Evolutionary conservation across 92 coral and sea anemone species (phyloP), one percentile per base, ranked within the genome.

Genomic region (Pocillopora meandrina): DNA sequence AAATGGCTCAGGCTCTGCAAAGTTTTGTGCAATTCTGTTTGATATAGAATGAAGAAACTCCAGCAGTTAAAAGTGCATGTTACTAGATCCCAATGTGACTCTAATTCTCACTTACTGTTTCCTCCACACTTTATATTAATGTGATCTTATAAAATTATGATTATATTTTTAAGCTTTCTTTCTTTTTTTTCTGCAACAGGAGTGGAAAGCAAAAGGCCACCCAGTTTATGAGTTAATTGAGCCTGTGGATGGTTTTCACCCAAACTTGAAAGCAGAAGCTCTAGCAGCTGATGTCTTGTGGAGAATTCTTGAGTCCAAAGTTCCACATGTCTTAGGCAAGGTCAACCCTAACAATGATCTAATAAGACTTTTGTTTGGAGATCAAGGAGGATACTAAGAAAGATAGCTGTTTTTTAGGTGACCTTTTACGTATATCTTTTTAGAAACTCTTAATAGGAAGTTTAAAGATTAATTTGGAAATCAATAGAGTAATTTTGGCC

Each of bases 161-260:
- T 7, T 3, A 42, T 42, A 3, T 42, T 42, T 42, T 42, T 42
- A 58, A 31, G 33, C 75, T 63, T 5, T 14, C 2, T 60, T 18
- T 17, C 64, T 47, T 65, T 74, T 72, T 78, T 8, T 70, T 49
- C 84, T 17, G 15, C 58, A 42, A 33, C 89, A 97, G 93, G 93
- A 95, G 68, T 97, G 98, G 99, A 42, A 83, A 74, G 90, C 82
- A 2, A 76, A 78, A 16, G 98, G 98, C 3, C 81, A 80, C 57
- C 67, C 86, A 76, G 84, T 82, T 7, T 94, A 91, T 72, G 90
- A 97, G 82, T 89, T 97, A 70, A 97, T 97, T 81, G 99, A 97
- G 67, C 98, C 98, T 1, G 82, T 90, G 2, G 99, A 92, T 86
- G 99, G 99, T 2, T 97, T 97, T 73, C 99, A 97, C 71, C 99